Evolutionary conservation across 2,888 invertebrate genomes (phyloP).

Genomic region (Habroteleia sp.): DNA sequence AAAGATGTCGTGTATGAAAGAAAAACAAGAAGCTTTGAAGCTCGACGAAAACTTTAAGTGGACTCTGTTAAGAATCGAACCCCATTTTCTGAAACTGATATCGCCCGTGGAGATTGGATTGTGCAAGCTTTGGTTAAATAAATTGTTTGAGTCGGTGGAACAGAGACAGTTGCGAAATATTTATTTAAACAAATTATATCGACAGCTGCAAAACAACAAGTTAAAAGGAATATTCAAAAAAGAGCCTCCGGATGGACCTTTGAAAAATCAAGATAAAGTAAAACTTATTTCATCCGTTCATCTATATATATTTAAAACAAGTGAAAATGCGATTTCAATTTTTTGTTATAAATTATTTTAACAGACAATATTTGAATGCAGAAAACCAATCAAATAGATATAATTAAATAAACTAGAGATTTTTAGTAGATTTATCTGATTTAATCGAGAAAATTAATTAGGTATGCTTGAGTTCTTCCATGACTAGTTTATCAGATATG

Average conservation of each 20-base stretch:
- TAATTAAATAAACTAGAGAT: too few relatives aligned
- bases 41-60: slow-evolving; percentile 73
- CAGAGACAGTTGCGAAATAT: slow-evolving; percentile 74
- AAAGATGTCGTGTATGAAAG: slow-evolving; percentile 14
- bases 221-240: slow-evolving; percentile 70
- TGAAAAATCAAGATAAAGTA: slow-evolving; percentile 63
- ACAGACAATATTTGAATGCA: too few relatives aligned
- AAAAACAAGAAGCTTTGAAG: slow-evolving; percentile 68
- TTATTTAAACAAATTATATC: slow-evolving; percentile 73
- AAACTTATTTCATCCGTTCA: too few relatives aligned
- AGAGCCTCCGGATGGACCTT: slow-evolving; percentile 69
- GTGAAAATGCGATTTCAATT: too few relatives aligned
- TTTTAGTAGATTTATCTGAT: too few relatives aligned
- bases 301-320: too few relatives aligned
- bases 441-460: too few relatives aligned
- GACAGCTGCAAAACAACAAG: slow-evolving; percentile 69
- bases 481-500: slow-evolving; percentile 27
- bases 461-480: slow-evolving; percentile 15
- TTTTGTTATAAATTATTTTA: too few relatives aligned
- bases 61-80: slow-evolving; percentile 67
- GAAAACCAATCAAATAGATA: too few relatives aligned
- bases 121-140: slow-evolving; percentile 75
- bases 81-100: slow-evolving; percentile 68
- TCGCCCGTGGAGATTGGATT: slow-evolving; percentile 66
- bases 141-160: slow-evolving; percentile 67